Conservation (phyloP, 2,888 invertebrate genomes). For the Drosophila mimetica region DNA sequence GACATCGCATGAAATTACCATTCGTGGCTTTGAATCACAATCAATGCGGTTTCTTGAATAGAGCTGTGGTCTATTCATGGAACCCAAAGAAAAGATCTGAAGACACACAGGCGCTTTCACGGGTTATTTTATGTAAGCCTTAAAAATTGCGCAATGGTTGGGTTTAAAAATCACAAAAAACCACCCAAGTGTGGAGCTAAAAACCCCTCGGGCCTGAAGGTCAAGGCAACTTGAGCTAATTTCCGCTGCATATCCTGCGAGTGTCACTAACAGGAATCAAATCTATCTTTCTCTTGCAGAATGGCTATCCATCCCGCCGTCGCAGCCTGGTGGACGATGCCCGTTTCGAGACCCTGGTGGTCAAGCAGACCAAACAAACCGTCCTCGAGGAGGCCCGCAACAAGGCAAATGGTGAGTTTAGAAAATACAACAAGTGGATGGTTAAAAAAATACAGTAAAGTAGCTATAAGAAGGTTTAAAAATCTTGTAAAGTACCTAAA, state of each 20-base stretch:
- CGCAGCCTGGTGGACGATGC: slow-evolving; percentile 99
- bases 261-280: slow-evolving; percentile 32
- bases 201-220: slow-evolving; percentile 26
- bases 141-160: slow-evolving; percentile 36
- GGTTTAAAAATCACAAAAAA: neutral
- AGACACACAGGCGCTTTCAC: slow-evolving; percentile 29
- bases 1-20: slow-evolving; percentile 44
- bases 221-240: slow-evolving; percentile 50
- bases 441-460: neutral
- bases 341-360: slow-evolving; percentile 97
- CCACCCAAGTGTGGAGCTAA: slow-evolving; percentile 10
- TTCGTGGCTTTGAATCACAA: slow-evolving; percentile 37
- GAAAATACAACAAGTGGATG: neutral
- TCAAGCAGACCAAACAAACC: slow-evolving; percentile 96
- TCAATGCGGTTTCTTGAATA: slow-evolving; percentile 18
- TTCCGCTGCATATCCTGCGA: slow-evolving; percentile 69
- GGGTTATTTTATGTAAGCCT: slow-evolving; percentile 22
- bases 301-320: slow-evolving; percentile 97
- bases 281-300: slow-evolving; percentile 87
- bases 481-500: too few species aligned
- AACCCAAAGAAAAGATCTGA: slow-evolving; percentile 42
- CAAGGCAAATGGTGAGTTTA: slow-evolving; percentile 91
- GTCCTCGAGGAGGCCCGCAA: slow-evolving; percentile 95
- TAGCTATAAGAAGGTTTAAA: neutral
- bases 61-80: slow-evolving; percentile 28